Conservation (phyloP, 2,113 vertebrate genomes). For the Smithornis capensis region DNA sequence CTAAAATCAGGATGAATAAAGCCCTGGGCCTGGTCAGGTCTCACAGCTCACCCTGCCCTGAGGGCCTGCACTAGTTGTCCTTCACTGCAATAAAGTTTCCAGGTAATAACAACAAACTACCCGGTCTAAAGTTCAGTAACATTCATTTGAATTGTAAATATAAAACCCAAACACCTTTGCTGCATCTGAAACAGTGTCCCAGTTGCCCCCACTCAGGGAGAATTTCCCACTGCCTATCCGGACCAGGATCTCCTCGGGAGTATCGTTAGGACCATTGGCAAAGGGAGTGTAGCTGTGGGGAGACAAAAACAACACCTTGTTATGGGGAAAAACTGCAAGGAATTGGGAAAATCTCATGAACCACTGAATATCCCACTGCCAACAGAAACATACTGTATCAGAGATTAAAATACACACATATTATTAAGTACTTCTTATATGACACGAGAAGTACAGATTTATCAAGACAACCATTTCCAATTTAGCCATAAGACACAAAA, state of each 20-base stretch:
- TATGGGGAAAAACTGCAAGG: neutral
- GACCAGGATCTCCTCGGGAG: slow-evolving; percentile 93
- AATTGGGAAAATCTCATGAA: rapidly evolving
- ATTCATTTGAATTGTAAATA: neutral
- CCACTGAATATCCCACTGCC: neutral
- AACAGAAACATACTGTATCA: neutral
- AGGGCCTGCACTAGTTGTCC: neutral
- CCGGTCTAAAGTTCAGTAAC: neutral
- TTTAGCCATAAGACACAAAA: neutral
- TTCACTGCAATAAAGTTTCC: neutral
- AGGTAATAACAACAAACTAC: neutral
- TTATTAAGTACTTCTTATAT: neutral
- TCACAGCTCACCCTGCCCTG: neutral
- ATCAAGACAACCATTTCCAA: neutral
- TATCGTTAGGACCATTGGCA: slow-evolving; percentile 94
- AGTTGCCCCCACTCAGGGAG: slow-evolving; percentile 92
- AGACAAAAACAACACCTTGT: neutral
- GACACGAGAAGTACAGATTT: neutral
- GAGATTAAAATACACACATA: too few species aligned
- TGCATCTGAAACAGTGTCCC: slow-evolving; percentile 94
- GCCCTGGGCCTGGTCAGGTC: neutral
- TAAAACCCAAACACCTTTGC: slow-evolving; percentile 84
- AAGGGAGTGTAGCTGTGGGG: slow-evolving; percentile 90
- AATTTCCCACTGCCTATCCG: slow-evolving; percentile 95
- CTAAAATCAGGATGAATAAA: neutral